Evolutionary conservation across 2,797 vertebrate species (phyloP), one percentile per base, ranked within the genome.

Genomic region (Cygnus olor): DNA sequence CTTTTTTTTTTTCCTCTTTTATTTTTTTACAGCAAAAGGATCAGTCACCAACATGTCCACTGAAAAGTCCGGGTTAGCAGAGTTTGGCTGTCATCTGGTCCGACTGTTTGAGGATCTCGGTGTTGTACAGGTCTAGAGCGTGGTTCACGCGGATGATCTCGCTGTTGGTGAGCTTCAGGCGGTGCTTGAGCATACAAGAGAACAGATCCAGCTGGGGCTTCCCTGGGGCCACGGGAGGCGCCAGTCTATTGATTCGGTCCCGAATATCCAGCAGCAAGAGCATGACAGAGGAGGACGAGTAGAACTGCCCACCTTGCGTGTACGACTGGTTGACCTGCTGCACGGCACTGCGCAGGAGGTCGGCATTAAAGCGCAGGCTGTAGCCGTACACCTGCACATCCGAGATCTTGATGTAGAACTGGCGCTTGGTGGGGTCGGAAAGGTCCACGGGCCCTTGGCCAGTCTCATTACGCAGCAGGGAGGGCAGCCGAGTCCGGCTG

Each of bases 281-380:
- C 99, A 99, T 99, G 96, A 99, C 99, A 0, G 99, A 99, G 22
- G 99, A 99, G 15, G 99, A 99, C 15, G 99, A 99, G 95, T 99
- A 99, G 98, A 99, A 99, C 96, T 99, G 99, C 88, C 98, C 99
- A 2, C 99, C 99, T 97, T 99, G 99, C 0, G 99, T 99, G 97
- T 99, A 99, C 1, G 99, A 99, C 98, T 99, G 99, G 98, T 99
- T 99, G 84, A 99, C 99, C 98, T 99, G 99, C 96, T 99, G 99
- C 95, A 99, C 99, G 0, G 99, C 99, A 19, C 99, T 99, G 89
- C 99, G 99, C 30, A 99, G 98, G 54, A 99, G 98, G 97, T 99
- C 99, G 0, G 98, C 99, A 2, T 99, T 99, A 96, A 99, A 99
- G 83, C 99, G 98, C 95, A 99, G 97, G 98, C 99, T 99, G 97